Evolutionary conservation across 1,140 invertebrate genomes (phyloP), one percentile per base, ranked within the genome.

Genomic region (Geopemphigus sp.): DNA sequence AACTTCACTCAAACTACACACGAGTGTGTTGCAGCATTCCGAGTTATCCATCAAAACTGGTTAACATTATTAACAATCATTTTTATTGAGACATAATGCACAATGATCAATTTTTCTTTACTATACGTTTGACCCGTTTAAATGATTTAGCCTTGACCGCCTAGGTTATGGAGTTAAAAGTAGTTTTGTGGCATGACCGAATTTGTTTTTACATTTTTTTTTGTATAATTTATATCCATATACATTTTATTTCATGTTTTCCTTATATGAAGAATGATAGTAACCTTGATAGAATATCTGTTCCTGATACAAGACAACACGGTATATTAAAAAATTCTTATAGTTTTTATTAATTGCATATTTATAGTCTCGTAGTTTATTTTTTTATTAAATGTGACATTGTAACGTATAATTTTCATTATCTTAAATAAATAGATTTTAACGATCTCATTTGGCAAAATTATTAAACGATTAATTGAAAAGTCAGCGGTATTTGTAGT

Each of bases 51-150:
- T 78, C 24, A 78, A 8, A 59, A 76, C 72, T 76, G 72, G 72
- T 76, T 76, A 76, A 72, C 24, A 6, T 50, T 53, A 78, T 78
- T 59, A 63, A 78, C 57, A 63, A 78, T 78, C 22, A 10, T 78
- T 78, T 78, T 78, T 78, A 78, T 78, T 78, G 57, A 78, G 15
- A 61, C 54, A 78, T 78, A 78, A 63, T 61, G 74, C 22, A 78
- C 74, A 63, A 24, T 78, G 19, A 50, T 78, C 45, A 8, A 39
- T 61, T 39, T 39, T 59, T 14, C n/a, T 59, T 76, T 47, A 5
- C 73, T 61, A 45, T 57, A 11, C 22, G 15, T 53, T 61, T 78
- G 74, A 78, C 74, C 74, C 10, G 57, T 78, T 78, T 61, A 78
- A 78, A 78, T 61, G 57, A 61, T 78, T 50, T 63, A 57, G 57